A percentile compares a stretch with the other conserved stretches of the same genome.
Evolutionary conservation across 92 coral and sea anemone species (phyloP).

Genomic region (Phenganax stokvisi): DNA sequence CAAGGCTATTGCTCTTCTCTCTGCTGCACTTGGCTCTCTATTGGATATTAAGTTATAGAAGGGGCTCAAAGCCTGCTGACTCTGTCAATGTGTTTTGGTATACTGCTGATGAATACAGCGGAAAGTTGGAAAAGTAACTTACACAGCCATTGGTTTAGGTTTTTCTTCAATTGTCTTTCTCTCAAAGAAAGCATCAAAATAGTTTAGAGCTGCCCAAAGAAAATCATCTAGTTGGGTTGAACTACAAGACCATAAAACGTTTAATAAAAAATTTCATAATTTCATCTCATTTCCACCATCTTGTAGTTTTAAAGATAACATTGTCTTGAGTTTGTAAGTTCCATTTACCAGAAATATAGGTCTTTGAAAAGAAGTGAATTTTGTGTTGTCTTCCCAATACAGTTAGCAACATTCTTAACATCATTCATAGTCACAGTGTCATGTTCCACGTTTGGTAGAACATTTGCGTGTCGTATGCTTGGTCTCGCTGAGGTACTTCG

Average conservation of each 20-base stretch:
- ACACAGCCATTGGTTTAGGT: constrained; percentile 99
- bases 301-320: too few relatives aligned
- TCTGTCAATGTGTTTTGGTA: too few relatives aligned
- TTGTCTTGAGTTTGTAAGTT: neutral
- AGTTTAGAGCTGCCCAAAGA: constrained; percentile 74
- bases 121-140: constrained; percentile 27
- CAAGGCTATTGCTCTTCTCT: constrained; percentile 82
- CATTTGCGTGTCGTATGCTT: constrained; percentile 46
- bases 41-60: neutral
- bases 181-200: constrained; percentile 95
- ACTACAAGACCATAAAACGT: constrained; percentile 40
- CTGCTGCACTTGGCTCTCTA: constrained; percentile 92
- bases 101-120: too few relatives aligned
- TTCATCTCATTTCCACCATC: neutral
- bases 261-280: neutral
- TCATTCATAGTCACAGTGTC: constrained; percentile 72
- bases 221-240: constrained; percentile 88
- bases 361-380: constrained; percentile 66
- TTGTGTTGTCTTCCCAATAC: constrained; percentile 63
- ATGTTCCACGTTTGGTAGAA: constrained; percentile 62
- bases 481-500: constrained; percentile 84
- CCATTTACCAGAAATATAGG: constrained; percentile 40
- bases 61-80: neutral
- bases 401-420: constrained; percentile 84
- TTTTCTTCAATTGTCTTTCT: constrained; percentile 90